Base-by-base conservation (phyloP, 2,888 invertebrate species). In the Eupithecia subfuscata region DNA sequence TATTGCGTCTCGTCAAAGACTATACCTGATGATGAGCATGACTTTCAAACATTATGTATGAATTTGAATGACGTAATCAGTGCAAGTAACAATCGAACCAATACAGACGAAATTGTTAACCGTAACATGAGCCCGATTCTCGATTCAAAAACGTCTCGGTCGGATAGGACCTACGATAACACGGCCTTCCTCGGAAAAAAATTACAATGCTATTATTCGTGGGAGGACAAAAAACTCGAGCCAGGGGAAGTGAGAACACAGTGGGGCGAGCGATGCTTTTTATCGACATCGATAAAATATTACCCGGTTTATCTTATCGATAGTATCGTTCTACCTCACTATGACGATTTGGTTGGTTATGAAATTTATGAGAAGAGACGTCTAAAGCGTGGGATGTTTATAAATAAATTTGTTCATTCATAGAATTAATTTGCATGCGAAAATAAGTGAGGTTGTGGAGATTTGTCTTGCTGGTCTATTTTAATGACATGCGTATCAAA, bases 181-280 rank as follows among this genome's bases (percentile, higher is more conserved):
- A 82, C 84, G 83, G 80, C 85, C 85, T 85, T 84, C 82, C 75
- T 82, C 83, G 82, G 80, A 74, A 78, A 84, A 82, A 90, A 90
- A 89, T 81, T 83, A 89, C 86, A 89, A 88, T 88, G 84, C 88
- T 84, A 87, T 88, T 88, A 88, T 88, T 84, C 86, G 81, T 60
- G 25, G 60, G 25, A 14, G 25, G 75, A 70, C 65, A 81, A 88
- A 88, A 86, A 87, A 87, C 80, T 84, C 87, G 85, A 77, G 78
- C 80, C 83, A 82, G 85, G 87, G 87, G 88, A 87, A 87, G 88
- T 86, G 84, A 82, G 84, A 83, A 83, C 79, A 70, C 68, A 22
- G 63, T 30, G 11, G 78, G 74, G n/a, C 73, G 82, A 87, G 87
- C 79, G 84, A 78, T 82, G 87, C 74, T 73, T 25, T 70, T 67